Evolutionary conservation across 2,888 invertebrate species (phyloP), one percentile per base, ranked within the genome.

Genomic region (Hyposoter dolosus): DNA sequence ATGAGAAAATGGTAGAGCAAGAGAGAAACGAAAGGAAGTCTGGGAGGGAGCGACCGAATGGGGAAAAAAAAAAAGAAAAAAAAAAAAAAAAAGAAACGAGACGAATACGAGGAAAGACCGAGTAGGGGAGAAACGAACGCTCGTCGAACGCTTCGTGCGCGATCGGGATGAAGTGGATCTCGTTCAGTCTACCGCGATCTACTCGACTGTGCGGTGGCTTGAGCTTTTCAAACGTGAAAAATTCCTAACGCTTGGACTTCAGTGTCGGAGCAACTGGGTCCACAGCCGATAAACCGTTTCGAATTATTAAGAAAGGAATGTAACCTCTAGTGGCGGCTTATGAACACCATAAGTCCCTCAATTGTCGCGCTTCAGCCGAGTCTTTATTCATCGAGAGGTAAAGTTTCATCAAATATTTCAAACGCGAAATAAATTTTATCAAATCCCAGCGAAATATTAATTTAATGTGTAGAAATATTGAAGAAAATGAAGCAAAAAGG

Each of bases 241-340:
- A 53, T 56, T 43, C 35, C n/a, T 40, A 84, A 86, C 88, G 90
- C 90, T 90, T 91, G 92, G 92, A 91, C 90, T 92, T 92, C 92
- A 92, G 93, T 90, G 90, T 93, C 93, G 93, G 93, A 93, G 93
- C 92, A 91, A 93, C 92, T 93, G 92, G 93, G 93, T 93, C 93
- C 90, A 87, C 66, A 88, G 89, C 87, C 88, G 89, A 74, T 88
- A 86, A 87, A 82, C 82, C 85, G 83, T 75, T 87, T 89, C 87
- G 83, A 86, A 80, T 84, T 85, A 83, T 88, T 76, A 89, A 88
- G 84, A 89, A 89, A 93, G 93, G 93, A 93, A 93, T 93, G 93
- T 93, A 92, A 93, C 92, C 93, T 90, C 90, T 80, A 35, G 78
- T 83, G 77, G 74, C 83, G 86, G 86, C 86, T 83, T 83, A 86